Conservation (phyloP, 2,888 invertebrate genomes). For the Caenorhabditis doughertyi region DNA sequence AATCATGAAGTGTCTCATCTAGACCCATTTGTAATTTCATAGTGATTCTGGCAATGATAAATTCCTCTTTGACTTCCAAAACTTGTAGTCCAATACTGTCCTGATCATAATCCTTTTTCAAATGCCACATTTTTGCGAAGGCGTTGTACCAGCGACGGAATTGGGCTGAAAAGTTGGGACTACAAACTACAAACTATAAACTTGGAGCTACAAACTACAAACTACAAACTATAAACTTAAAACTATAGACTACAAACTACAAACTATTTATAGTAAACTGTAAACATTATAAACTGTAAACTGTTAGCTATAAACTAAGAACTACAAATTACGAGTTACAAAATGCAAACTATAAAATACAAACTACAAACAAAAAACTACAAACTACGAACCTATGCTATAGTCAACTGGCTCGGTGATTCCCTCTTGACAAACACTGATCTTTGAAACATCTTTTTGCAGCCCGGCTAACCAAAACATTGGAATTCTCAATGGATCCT, state of each 20-base stretch:
- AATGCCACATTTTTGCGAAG: constrained; percentile 15
- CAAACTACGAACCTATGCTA: neutral
- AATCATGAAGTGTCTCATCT: neutral
- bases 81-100: neutral
- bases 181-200: too few relatives aligned
- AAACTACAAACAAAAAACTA: too few relatives aligned
- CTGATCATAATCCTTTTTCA: neutral
- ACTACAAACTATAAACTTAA: too few relatives aligned
- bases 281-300: too few relatives aligned
- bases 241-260: too few relatives aligned
- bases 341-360: too few relatives aligned
- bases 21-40: constrained; percentile 5
- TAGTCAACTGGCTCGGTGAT: neutral
- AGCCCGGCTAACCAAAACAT: neutral
- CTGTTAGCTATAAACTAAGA: too few relatives aligned
- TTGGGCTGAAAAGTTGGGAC: constrained; percentile 4
- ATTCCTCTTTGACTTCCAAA: neutral
- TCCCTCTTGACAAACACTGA: neutral
- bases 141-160: constrained; percentile 5
- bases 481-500: neutral
- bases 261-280: too few relatives aligned
- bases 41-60: neutral
- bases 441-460: neutral
- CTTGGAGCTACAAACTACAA: too few relatives aligned
- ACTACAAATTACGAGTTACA: too few relatives aligned